Conservation (phyloP, 2,113 vertebrate species). For the Rhegmatorhina hoffmannsi region DNA sequence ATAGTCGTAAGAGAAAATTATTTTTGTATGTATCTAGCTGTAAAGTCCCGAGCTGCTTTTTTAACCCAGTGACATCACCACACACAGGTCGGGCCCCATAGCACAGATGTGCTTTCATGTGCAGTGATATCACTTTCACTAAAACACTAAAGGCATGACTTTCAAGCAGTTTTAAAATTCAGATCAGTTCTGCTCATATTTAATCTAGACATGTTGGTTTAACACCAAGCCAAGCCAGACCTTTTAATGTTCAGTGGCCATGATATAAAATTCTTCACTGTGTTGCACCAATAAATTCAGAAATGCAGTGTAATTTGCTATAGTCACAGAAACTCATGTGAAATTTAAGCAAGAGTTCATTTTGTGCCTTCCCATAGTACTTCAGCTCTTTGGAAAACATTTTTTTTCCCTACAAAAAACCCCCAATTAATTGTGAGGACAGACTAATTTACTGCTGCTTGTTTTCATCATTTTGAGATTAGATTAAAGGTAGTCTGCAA, state of each 20-base stretch:
- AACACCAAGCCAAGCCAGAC: slow-evolving; percentile 79
- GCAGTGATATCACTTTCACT: slow-evolving; percentile 67
- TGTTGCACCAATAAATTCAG: slow-evolving; percentile 78
- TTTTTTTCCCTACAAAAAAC: too few relatives aligned
- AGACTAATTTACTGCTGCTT: background rate
- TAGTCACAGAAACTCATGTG: slow-evolving; percentile 21
- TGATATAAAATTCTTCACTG: slow-evolving; percentile 75
- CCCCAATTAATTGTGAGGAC: background rate
- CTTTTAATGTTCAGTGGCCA: slow-evolving; percentile 79
- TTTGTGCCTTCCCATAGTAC: background rate
- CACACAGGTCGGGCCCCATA: background rate
- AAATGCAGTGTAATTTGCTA: slow-evolving; percentile 57
- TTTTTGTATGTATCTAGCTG: slow-evolving; percentile 33
- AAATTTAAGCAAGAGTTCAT: slow-evolving; percentile 59
- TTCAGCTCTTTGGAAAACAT: background rate
- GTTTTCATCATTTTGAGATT: background rate
- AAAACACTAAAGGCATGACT: slow-evolving; percentile 68
- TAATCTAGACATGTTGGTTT: slow-evolving; percentile 82
- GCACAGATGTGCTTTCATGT: slow-evolving; percentile 67
- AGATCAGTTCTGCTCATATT: slow-evolving; percentile 77
- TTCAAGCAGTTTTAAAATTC: slow-evolving; percentile 79
- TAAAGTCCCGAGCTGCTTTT: slow-evolving; percentile 28
- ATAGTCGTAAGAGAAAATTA: background rate
- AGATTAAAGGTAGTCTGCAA: background rate
- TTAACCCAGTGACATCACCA: slow-evolving; percentile 25